Evolutionary conservation across 2,888 invertebrate genomes (phyloP).

Genomic region (Julus scanicus): DNA sequence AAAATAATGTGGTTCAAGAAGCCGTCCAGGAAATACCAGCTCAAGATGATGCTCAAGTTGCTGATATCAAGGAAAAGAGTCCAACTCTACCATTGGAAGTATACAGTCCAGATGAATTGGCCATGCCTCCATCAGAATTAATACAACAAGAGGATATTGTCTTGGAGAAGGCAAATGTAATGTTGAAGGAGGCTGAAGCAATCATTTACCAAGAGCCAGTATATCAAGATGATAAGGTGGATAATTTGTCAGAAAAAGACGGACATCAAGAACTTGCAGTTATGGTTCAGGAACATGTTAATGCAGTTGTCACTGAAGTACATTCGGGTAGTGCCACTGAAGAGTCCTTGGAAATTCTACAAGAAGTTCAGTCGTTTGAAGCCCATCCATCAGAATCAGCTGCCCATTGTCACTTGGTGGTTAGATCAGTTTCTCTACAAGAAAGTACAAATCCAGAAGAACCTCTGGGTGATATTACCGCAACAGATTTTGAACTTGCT

Average conservation of each 20-base stretch:
- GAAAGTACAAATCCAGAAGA: conserved; percentile 46
- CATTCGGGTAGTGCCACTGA: conserved; percentile 8
- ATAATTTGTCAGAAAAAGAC: neutral
- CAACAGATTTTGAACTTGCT: conserved; percentile 1
- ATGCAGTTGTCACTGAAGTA: neutral
- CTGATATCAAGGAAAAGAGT: neutral
- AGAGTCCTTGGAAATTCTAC: conserved; percentile 4
- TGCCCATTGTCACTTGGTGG: neutral
- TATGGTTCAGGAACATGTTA: conserved; percentile 6
- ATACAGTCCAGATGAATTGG: neutral
- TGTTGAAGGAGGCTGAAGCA: conserved; percentile 42
- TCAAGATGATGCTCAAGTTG: neutral
- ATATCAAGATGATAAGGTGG: neutral
- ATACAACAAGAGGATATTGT: neutral
- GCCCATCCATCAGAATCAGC: neutral
- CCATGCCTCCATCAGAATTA: neutral
- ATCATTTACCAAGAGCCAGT: conserved; percentile 46
- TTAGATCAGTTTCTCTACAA: conserved; percentile 4
- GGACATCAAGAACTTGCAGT: neutral
- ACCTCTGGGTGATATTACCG: neutral
- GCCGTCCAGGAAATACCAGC: neutral
- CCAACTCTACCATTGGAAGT: neutral
- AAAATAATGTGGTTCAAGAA: neutral
- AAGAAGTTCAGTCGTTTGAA: conserved; percentile 34
- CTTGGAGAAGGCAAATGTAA: neutral